Conservation (phyloP, 1,140 invertebrate genomes). For the Oscheius sp. region DNA sequence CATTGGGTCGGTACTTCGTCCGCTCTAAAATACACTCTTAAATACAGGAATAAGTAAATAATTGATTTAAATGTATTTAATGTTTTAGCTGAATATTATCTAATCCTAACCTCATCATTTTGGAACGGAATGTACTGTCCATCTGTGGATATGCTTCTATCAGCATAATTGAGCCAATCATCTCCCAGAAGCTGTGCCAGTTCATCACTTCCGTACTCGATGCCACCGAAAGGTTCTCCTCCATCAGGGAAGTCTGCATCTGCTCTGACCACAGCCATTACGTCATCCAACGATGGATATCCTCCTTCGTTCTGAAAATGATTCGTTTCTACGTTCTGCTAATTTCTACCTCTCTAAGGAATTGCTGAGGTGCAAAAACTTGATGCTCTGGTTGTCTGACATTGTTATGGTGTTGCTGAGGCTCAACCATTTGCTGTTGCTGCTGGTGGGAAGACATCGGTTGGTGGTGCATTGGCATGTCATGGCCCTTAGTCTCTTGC, state of each 20-base stretch:
- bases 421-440: no score
- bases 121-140: constrained; percentile 4
- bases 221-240: not conserved
- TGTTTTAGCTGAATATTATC: not conserved
- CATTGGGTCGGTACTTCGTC: constrained; percentile 7
- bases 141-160: not conserved
- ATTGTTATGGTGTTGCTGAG: no score
- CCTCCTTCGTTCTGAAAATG: not conserved
- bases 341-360: not conserved
- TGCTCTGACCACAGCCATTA: not conserved
- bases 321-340: not conserved
- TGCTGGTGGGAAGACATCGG: no score
- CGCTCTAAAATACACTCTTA: not conserved
- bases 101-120: not conserved
- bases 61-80: not conserved
- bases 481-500: no score
- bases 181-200: constrained; percentile 6
- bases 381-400: not conserved
- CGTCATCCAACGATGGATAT: not conserved
- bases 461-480: no score
- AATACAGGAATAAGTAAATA: not conserved
- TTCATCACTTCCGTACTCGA: constrained; percentile 1
- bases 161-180: not conserved
- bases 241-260: not conserved
- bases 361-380: not conserved